phyloP scores from a whole-genome alignment of 2,888 invertebrate genomes.

The Drosophila greeni region DNA sequence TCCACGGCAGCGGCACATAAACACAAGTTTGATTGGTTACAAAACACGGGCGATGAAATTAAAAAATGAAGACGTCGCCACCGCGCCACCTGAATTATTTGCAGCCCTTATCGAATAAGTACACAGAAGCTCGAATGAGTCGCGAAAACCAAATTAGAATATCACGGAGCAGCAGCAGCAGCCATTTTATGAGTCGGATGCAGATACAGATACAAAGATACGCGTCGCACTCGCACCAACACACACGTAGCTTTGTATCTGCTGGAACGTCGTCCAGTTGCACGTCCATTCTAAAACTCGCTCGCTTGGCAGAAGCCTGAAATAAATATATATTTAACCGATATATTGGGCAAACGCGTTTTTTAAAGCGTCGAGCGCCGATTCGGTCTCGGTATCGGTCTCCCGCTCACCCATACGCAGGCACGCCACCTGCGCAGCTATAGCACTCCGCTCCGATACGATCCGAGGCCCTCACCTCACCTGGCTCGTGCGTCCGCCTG shows the following conservation, averaged over 20 bases:
- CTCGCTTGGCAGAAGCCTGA: constrained; percentile 32
- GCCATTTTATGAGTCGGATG: constrained; percentile 36
- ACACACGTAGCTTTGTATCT: constrained; percentile 2
- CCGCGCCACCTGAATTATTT: constrained; percentile 58
- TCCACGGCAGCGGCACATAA: constrained; percentile 53
- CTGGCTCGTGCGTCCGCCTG: constrained; percentile 49
- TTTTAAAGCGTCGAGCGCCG: constrained; percentile 26
- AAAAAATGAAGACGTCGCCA: constrained; percentile 53
- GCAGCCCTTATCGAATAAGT: constrained; percentile 69
- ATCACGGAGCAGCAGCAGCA: constrained; percentile 39
- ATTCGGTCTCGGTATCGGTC: constrained; percentile 17
- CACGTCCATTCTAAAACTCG: constrained; percentile 44
- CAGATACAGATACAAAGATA: constrained; percentile 25
- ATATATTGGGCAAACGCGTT: constrained; percentile 71
- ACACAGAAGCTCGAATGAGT: constrained; percentile 52
- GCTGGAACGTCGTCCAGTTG: constrained; percentile 29
- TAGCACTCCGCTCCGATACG: constrained; percentile 31
- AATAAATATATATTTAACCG: constrained; percentile 46
- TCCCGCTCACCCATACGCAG: constrained; percentile 30
- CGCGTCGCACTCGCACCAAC: neutral
- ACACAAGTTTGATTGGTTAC: constrained; percentile 73
- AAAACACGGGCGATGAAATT: constrained; percentile 71
- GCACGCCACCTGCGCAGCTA: constrained; percentile 9
- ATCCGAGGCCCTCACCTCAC: constrained; percentile 47
- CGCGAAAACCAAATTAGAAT: constrained; percentile 67